A percentile compares a stretch with the other conserved stretches of the same genome.
Evolutionary conservation across 2,888 invertebrate genomes (phyloP).

Genomic region (Anodontia alba): DNA sequence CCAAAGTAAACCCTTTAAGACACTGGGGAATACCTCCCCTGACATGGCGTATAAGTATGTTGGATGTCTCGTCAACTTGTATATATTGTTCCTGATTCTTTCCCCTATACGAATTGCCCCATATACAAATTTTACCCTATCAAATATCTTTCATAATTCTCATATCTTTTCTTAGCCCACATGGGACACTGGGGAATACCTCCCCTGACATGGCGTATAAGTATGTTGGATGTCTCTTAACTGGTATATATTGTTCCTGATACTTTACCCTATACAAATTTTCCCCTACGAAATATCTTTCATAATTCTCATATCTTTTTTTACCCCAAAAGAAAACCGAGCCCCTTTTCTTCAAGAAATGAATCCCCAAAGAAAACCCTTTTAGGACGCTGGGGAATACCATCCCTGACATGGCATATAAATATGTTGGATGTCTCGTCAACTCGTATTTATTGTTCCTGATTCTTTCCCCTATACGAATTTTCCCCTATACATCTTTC

Average conservation of each 20-base stretch:
- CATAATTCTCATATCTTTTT: neutral
- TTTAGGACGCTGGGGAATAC: neutral
- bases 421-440: neutral
- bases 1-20: too few relatives aligned
- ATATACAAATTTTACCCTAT: neutral
- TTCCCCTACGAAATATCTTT: neutral
- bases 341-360: neutral
- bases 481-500: neutral
- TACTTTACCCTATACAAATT: neutral
- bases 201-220: too few relatives aligned
- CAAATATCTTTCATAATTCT: neutral
- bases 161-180: neutral
- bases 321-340: neutral
- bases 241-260: neutral
- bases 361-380: neutral
- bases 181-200: too few relatives aligned
- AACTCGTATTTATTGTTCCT: neutral
- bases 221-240: neutral
- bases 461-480: conserved; percentile 4
- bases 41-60: too few relatives aligned
- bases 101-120: too few relatives aligned
- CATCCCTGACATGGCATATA: neutral
- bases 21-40: too few relatives aligned
- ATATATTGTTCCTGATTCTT: neutral
- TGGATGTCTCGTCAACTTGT: neutral